Evolutionary conservation across 2,113 vertebrate species (phyloP).

Genomic region (Cyrtonyx montezumae): DNA sequence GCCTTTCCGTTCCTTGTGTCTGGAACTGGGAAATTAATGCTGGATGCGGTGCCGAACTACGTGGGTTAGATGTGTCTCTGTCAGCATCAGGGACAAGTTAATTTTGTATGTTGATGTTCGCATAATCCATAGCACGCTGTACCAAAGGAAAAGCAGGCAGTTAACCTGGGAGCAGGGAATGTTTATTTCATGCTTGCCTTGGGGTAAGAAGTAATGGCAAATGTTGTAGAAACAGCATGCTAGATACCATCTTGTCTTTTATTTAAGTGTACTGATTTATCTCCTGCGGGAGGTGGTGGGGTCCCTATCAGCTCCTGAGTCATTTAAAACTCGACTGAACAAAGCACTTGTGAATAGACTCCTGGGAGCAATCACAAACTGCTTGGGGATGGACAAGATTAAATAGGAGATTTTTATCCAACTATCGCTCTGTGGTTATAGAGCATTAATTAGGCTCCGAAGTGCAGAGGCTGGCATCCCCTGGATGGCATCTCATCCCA

Average conservation of each 20-base stretch:
- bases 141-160: constrained; percentile 39
- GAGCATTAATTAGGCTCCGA: neutral
- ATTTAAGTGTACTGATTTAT: constrained; percentile 72
- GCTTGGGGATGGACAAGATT: constrained; percentile 68
- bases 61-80: constrained; percentile 33
- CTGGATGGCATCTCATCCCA: fast-evolving
- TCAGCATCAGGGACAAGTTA: constrained; percentile 29
- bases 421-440: neutral
- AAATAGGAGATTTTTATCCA: constrained; percentile 56
- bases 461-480: neutral
- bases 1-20: constrained; percentile 17
- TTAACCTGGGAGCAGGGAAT: constrained; percentile 61
- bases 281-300: constrained; percentile 50
- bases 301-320: constrained; percentile 62
- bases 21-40: constrained; percentile 58
- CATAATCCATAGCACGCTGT: neutral
- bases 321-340: constrained; percentile 70
- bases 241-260: constrained; percentile 73
- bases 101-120: constrained; percentile 38
- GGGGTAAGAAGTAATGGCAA: constrained; percentile 65
- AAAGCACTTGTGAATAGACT: constrained; percentile 64
- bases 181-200: constrained; percentile 71
- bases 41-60: neutral
- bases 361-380: constrained; percentile 61
- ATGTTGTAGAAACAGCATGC: constrained; percentile 55